A percentile compares a stretch with the other conserved stretches of the same genome.
These are phyloP conservation scores for Drosophila neotestacea DNA, from an alignment of 2,888 invertebrate genomes.

Conservation along the genomic window DNA sequence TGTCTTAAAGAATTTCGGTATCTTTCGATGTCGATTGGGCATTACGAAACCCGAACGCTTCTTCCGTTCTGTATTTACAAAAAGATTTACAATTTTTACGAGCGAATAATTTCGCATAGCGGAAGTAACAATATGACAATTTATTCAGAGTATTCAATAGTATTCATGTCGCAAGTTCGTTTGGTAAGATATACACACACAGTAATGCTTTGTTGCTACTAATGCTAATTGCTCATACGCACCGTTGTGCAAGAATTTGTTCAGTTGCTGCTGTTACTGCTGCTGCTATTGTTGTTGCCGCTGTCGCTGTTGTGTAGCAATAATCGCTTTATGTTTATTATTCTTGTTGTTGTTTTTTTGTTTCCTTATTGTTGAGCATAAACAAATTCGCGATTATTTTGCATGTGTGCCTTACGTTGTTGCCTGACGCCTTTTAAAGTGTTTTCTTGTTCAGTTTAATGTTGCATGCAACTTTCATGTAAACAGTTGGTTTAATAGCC, in stretches of 20 bases:
- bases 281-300: conserved; percentile 6
- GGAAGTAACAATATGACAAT: conserved; percentile 23
- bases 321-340: conserved; percentile 26
- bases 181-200: conserved; percentile 32
- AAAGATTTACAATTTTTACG: conserved; percentile 9
- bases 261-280: conserved; percentile 24
- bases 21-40: conserved; percentile 36
- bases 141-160: conserved; percentile 40
- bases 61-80: conserved; percentile 19
- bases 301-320: conserved; percentile 19
- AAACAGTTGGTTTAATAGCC: conserved; percentile 27
- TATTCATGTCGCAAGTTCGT: conserved; percentile 35
- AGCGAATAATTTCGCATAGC: conserved; percentile 1
- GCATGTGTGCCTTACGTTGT: conserved; percentile 41
- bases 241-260: conserved; percentile 61
- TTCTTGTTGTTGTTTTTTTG: conserved; percentile 25
- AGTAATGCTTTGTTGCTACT: conserved; percentile 37
- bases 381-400: conserved; percentile 12
- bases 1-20: conserved; percentile 15
- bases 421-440: conserved; percentile 20
- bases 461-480: conserved; percentile 16
- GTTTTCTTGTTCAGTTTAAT: conserved; percentile 22
- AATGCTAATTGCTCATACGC: conserved; percentile 69
- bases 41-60: conserved; percentile 26
- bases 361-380: conserved; percentile 25